These are phyloP conservation scores for Pavo muticus DNA, from an alignment of 2,113 vertebrate genomes.

Conservation along the genomic window DNA sequence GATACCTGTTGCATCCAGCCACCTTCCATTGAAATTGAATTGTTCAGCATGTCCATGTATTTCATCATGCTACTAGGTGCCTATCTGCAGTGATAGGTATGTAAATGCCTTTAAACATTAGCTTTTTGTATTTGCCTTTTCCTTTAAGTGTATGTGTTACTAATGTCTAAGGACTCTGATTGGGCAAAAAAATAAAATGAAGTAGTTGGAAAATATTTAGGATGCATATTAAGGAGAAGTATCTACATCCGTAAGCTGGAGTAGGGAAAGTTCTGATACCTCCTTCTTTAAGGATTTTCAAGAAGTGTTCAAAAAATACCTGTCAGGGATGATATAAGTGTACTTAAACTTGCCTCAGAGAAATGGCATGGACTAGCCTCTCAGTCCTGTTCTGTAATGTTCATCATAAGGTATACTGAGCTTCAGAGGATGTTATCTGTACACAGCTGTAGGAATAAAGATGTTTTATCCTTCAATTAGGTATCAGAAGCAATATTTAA, in stretches of 20 bases:
- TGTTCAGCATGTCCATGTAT: background rate
- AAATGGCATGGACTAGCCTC: background rate
- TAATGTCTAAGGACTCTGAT: background rate
- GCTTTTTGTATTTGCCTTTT: background rate
- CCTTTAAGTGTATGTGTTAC: background rate
- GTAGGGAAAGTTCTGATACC: background rate
- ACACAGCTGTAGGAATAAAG: background rate
- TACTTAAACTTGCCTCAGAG: conserved; percentile 43
- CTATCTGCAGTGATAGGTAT: background rate
- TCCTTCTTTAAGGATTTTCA: background rate
- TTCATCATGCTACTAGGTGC: background rate
- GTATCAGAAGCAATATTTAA: conserved; percentile 35
- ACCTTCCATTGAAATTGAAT: background rate
- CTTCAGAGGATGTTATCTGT: background rate
- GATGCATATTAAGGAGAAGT: background rate
- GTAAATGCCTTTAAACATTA: conserved; percentile 7
- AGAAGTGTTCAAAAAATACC: background rate
- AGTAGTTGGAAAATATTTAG: background rate
- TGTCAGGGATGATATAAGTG: conserved; percentile 13
- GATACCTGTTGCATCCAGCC: background rate
- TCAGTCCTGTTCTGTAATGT: background rate
- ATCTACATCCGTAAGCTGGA: background rate
- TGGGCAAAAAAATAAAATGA: background rate
- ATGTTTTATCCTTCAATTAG: background rate
- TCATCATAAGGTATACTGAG: background rate